Evolutionary conservation across 2,113 vertebrate genomes (phyloP), one percentile per base, ranked within the genome.

Genomic region (Eurypyga helias): DNA sequence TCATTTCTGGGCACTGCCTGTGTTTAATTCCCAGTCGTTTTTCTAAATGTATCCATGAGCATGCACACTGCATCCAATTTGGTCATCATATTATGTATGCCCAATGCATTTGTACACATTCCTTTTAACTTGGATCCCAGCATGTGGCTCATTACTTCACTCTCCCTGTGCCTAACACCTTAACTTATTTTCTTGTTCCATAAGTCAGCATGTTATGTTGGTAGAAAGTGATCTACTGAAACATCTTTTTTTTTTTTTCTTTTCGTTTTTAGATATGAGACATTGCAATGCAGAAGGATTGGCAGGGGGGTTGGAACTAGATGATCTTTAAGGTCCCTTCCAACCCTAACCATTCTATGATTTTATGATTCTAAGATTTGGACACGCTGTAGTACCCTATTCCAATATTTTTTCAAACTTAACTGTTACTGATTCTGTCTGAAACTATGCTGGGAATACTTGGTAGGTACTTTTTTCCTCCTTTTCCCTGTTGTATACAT

Each of bases 11-110:
- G 69, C 80, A 90, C 60, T 84, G 46, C 36, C 84, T 95, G 21
- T 94, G 29, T 96, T 97, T 97, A 97, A 97, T 97, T 97, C 93
- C 54, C 96, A 97, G 87, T 87, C 11, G 79, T 95, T 97, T 94
- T 96, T 89, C 94, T 93, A 65, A 88, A 75, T 55, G 80, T 54
- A 49, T 58, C 38, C 43, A n/a, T 36, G 17, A 75, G 43, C 6
- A 14, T 38, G 67, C 0, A 0, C 10, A 29, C 62, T 18, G 21
- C 52, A 57, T 96, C 81, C 60, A 48, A 31, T 85, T 94, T 94
- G 79, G 49, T 65, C 36, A 45, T 96, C 81, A 92, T 75, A 87
- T 96, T 94, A 73, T 28, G 17, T 49, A 71, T 87, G 84, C 86
- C 89, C 29, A 25, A 73, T 41, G 31, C 45, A 65, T 58, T 81